Base-by-base conservation (phyloP, 92 coral and sea anemone genomes). In the Diadumene lineata region DNA sequence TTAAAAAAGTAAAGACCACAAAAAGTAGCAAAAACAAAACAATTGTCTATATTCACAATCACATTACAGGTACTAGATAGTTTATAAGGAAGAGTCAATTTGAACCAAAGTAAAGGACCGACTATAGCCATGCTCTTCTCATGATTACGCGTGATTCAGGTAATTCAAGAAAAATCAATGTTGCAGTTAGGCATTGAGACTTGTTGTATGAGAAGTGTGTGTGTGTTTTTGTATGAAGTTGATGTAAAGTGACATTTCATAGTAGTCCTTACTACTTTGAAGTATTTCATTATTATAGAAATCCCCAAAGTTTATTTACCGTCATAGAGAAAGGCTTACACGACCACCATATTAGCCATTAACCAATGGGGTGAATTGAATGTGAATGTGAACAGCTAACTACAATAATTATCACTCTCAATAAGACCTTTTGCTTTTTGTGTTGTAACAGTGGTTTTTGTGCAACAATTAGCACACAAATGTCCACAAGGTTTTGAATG, bases 281-380 rank as follows among this genome's bases (percentile, higher is more conserved):
- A 58, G 11, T 62, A 23, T 31, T 15, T 62, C 68, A 4, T 1
- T 28, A 7, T 62, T 62, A 28, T 23, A 10, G 68, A 62, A 62
- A 62, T 62, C 68, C 38, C 17, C 48, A 62, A 62, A 62, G 43
- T 62, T 62, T 62, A 62, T 62, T 62, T 62, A 62, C 68, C 15
- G 13, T 27, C 43, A 62, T 3, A 31, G 43, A 23, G 31, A 62
- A 30, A 0, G 7, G 10, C 7, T 62, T 31, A 13, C 31, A 28
- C 31, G 31, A 30, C 43, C 31, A 62, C 28, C 31, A 21, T 11
- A 62, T 1, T 43, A 31, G 29, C 31, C 27, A 53, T 53, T 15
- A 53, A 2, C 29, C 0, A 24, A 21, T 62, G 68, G 31, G n/a
- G 13, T 62, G 43, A 62, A 62, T 30, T 28, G 68, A 62, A 1